Evolutionary conservation across 2,888 invertebrate genomes (phyloP).

Genomic region (Clitarchus hookeri): DNA sequence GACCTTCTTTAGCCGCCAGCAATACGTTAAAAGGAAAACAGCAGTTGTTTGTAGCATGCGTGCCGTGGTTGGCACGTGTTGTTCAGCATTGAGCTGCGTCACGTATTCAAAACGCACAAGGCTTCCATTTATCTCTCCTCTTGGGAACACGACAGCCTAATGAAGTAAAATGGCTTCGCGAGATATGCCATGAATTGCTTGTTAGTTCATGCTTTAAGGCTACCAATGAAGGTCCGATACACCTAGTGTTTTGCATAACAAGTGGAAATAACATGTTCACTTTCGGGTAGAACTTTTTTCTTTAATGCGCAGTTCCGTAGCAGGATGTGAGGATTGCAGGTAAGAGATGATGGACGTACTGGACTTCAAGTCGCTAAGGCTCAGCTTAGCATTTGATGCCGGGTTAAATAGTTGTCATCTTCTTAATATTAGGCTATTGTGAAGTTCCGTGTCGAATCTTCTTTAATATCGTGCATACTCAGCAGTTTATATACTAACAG

Average conservation of each 20-base stretch:
- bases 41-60: neutral
- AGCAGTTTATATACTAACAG: too few species aligned
- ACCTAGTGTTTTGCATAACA: slow-evolving; percentile 8
- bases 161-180: neutral
- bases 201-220: neutral
- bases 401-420: too few species aligned
- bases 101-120: neutral
- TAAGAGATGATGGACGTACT: too few species aligned
- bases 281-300: neutral
- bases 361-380: too few species aligned
- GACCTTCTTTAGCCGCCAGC: neutral
- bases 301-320: neutral
- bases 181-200: neutral
- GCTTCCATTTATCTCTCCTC: neutral
- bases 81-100: neutral
- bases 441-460: too few species aligned
- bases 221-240: neutral
- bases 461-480: too few species aligned
- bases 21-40: neutral
- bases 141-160: neutral
- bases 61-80: neutral
- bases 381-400: too few species aligned
- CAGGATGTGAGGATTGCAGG: too few species aligned
- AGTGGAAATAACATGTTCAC: neutral
- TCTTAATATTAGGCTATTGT: too few species aligned